A percentile compares a stretch with the other conserved stretches of the same genome.
phyloP scores from a whole-genome alignment of 1,140 invertebrate genomes.

The Diploscapter pachys region DNA sequence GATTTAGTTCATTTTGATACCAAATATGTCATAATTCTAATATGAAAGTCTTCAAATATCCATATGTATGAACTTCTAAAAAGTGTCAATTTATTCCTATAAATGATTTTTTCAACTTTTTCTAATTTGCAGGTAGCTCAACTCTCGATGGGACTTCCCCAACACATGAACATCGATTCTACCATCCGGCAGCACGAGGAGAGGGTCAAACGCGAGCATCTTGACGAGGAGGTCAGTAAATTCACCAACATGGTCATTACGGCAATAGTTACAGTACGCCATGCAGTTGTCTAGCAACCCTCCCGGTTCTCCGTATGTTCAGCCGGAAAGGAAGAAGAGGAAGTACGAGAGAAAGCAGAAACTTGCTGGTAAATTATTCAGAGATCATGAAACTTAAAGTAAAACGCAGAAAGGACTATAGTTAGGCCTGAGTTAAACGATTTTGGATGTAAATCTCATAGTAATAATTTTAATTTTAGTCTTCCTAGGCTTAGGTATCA shows the following conservation, averaged over 20 bases:
- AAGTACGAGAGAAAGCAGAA: conserved; percentile 27
- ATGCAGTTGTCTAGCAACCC: conserved; percentile 17
- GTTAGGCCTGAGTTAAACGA: too few relatives aligned
- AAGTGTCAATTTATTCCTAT: not conserved
- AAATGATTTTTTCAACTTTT: not conserved
- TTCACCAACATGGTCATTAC: not conserved
- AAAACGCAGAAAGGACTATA: too few relatives aligned
- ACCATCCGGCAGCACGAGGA: conserved; percentile 28
- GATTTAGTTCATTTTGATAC: not conserved
- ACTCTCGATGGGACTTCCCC: conserved; percentile 23
- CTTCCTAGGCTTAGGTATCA: too few relatives aligned
- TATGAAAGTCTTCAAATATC: not conserved
- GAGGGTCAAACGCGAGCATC: conserved; percentile 25
- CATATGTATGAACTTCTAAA: not conserved
- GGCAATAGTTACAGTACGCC: not conserved
- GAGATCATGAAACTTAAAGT: not conserved
- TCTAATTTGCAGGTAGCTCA: conserved; percentile 21
- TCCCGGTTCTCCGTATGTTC: conserved; percentile 7
- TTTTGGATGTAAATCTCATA: too few relatives aligned
- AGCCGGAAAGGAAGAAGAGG: conserved; percentile 25
- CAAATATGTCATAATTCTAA: not conserved
- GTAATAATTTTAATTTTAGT: too few relatives aligned
- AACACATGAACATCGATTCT: conserved; percentile 23
- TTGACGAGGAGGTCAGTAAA: conserved; percentile 26
- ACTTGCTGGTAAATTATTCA: not conserved